Evolutionary conservation across 2,797 vertebrate species (phyloP).

Genomic region (Falco naumanni): DNA sequence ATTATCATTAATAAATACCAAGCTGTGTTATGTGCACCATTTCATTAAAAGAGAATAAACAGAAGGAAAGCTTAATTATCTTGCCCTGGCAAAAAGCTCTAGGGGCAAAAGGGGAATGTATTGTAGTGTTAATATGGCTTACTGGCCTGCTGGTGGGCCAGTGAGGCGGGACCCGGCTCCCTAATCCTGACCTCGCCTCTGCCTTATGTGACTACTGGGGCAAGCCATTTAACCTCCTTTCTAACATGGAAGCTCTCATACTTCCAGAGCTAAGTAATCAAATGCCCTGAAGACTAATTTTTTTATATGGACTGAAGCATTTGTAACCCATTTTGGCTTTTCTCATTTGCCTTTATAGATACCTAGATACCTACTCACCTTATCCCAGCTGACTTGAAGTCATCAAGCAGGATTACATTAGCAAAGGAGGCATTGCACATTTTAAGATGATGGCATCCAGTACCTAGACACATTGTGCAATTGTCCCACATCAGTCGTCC

Average conservation of each 20-base stretch:
- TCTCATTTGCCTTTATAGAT: background rate
- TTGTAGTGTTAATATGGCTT: background rate
- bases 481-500: background rate
- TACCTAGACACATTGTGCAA: background rate
- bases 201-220: background rate
- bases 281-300: background rate
- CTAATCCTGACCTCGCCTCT: background rate
- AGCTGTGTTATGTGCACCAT: background rate
- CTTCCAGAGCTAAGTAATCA: background rate
- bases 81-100: background rate
- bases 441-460: background rate
- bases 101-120: background rate
- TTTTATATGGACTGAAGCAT: background rate
- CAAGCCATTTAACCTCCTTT: background rate
- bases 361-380: background rate
- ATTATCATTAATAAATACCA: slow-evolving; percentile 54
- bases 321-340: background rate
- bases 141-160: background rate
- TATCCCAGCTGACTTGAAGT: background rate
- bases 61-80: slow-evolving; percentile 46
- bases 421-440: background rate
- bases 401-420: background rate
- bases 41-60: slow-evolving; percentile 17
- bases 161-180: rapidly evolving
- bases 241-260: background rate